A percentile compares a stretch with the other conserved stretches of the same genome.
phyloP scores from a whole-genome alignment of 2,797 vertebrate genomes.

The Gymnopithys bicolor region DNA sequence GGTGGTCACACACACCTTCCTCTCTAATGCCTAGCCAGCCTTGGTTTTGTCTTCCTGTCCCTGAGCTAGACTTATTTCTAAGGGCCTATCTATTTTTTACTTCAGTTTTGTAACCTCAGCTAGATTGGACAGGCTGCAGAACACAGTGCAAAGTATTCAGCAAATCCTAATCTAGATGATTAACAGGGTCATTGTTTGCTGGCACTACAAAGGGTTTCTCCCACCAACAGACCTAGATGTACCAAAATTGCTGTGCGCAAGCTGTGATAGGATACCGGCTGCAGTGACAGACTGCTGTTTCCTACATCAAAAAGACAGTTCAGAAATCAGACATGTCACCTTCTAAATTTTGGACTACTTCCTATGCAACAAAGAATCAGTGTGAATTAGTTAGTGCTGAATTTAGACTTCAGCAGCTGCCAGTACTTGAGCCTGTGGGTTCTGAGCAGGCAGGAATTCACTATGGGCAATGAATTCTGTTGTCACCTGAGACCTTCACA shows the following conservation, averaged over 20 bases:
- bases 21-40: not conserved
- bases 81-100: not conserved
- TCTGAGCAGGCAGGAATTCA: not conserved
- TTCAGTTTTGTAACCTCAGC: not conserved
- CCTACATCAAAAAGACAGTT: not conserved
- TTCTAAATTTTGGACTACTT: not conserved
- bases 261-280: not conserved
- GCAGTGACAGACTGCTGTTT: not conserved
- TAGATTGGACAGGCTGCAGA: not conserved
- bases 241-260: accelerated
- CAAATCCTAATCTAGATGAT: not conserved
- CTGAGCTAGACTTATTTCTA: not conserved
- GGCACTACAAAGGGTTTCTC: not conserved
- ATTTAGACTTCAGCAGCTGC: not conserved
- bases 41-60: not conserved
- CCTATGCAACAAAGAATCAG: not conserved
- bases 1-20: not conserved
- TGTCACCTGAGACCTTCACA: accelerated
- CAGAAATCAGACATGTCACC: not conserved
- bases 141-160: not conserved
- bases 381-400: not conserved
- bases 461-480: not conserved
- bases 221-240: not conserved
- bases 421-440: not conserved
- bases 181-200: not conserved